These are phyloP conservation scores for Bilobella aurantiaca DNA, from an alignment of 1,140 invertebrate genomes.

Conservation along the genomic window DNA sequence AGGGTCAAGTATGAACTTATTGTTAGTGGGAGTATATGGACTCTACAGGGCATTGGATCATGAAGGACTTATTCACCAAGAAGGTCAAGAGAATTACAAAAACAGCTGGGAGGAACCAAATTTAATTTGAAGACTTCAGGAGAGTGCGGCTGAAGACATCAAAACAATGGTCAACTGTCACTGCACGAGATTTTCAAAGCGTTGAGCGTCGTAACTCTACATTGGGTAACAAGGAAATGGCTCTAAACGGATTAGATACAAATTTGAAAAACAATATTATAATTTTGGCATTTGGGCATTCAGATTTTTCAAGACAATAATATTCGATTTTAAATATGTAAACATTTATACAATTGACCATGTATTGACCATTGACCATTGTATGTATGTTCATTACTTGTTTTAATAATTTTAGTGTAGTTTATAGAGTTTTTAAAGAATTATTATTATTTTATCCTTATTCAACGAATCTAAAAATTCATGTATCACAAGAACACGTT, in stretches of 20 bases:
- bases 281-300: background rate
- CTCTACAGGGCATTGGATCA: too few species aligned
- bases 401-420: too few species aligned
- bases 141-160: constrained; percentile 6
- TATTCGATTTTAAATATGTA: background rate
- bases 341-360: background rate
- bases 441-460: too few species aligned
- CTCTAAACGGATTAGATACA: background rate
- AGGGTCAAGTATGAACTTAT: background rate
- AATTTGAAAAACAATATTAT: background rate
- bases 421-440: too few species aligned
- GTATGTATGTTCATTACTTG: too few species aligned
- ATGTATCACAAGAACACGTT: too few species aligned
- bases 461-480: too few species aligned
- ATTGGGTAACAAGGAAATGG: background rate
- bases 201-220: background rate
- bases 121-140: constrained; percentile 1
- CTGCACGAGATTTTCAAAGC: too few species aligned
- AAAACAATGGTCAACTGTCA: background rate
- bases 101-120: constrained; percentile 1
- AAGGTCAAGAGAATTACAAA: too few species aligned
- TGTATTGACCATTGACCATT: too few species aligned
- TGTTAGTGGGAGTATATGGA: too few species aligned
- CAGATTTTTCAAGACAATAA: background rate
- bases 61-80: background rate